Base-by-base conservation (phyloP, 2,888 invertebrate species). In the Drosophila ustulata region DNA sequence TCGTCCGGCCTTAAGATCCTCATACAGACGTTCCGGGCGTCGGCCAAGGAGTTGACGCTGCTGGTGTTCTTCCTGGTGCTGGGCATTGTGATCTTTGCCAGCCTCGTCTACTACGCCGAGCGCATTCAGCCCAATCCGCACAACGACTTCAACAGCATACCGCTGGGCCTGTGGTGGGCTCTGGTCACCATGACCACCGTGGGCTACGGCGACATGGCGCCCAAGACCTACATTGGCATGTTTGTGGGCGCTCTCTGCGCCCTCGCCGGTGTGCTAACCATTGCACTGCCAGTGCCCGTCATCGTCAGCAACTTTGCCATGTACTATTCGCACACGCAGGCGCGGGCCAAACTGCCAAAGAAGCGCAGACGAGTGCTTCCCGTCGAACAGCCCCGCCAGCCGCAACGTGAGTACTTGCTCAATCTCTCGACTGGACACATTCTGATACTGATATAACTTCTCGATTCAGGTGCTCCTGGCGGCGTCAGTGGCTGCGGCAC, bases 251-350 rank as follows among this genome's bases (percentile, higher is more conserved):
- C 98, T 13, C 94, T 99, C 52, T 99, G 99, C 93, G 99, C 99
- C 74, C 94, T 99, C 81, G 98, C 98, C 90, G 99, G 99, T 93
- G 99, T 99, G 89, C 94, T 99, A 89, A 99, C 99, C 92, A 98
- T 99, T 93, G 99, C 99, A 90, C 95, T 99, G 91, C 99, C 99
- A 82, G 98, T 99, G 90, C 99, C 99, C 87, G 99, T 99, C 93
- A 99, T 99, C 92, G 99, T 99, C 82, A 98, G 98, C 93, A 99
- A 99, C 94, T 99, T 99, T 93, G 97, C 97, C 90, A 97, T 97
- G 97, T 97, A 97, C 93, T 97, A 97, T 93, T 97, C 97, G 86
- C 97, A 97, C 93, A 97, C 97, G 89, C 96, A 99, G 95, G 99
- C 99, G 78, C 94, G 99, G 90, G 98, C 99, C 72, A 99, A 99